Evolutionary conservation across 37 sponge, comb jelly and placozoan species (phyloP), one percentile per base, ranked within the genome.

Genomic region (Dysidea cf. avara): DNA sequence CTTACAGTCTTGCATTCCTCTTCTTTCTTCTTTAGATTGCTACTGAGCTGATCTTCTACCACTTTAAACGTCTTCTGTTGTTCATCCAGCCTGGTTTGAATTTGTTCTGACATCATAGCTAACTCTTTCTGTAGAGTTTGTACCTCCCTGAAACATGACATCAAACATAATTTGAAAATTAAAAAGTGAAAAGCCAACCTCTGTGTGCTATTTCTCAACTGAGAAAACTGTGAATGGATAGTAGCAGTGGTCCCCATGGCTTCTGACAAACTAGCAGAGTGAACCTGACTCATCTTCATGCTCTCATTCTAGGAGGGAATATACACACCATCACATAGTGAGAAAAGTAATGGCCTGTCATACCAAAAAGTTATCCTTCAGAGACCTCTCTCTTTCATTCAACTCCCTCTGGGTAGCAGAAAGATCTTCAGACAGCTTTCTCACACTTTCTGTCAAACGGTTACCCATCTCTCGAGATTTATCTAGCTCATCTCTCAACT

Each of bases 401-500:
- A 79, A 1, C 29, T 40, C 68, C 24, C 25, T n/a, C 48, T 69
- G 72, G 16, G 68, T 53, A 7, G 67, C 75, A 21, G 46, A 68
- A 61, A 72, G 74, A 24, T 71, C 47, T 17, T 20, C 59, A 18
- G 75, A 53, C 55, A 86, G 81, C 49, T 67, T 63, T 47, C 66
- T 56, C 7, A 86, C 86, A 35, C 74, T 75, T 20, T 74, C 75
- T 51, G 43, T 58, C 14, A 87, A 77, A 9, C 72, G 52, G 30
- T 33, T 3, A 40, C 64, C 76, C 14, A 66, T 71, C 20, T 17
- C 18, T 40, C 71, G 69, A 24, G 53, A 28, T 29, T 87, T 79
- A 14, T 71, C 72, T 54, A 87, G 64, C 79, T 87, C 74, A 25
- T 81, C 22, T 0, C 65, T 60, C 6, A 87, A 73, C 14, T 64